Base-by-base conservation (phyloP, 2,888 invertebrate genomes). In the Papilio demoleus region DNA sequence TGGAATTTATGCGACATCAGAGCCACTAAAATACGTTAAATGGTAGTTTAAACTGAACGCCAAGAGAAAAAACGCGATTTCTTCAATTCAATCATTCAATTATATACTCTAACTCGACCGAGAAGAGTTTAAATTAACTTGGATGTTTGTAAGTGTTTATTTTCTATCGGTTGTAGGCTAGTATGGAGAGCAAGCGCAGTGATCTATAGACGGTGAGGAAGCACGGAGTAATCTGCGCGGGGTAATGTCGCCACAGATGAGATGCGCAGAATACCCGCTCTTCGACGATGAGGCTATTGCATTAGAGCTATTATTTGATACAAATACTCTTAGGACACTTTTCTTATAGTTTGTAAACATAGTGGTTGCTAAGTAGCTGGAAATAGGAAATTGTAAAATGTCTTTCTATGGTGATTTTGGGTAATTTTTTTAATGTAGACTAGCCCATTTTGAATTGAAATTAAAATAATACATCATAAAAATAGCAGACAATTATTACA, bases 141-240 rank as follows among this genome's bases (percentile, higher is more conserved):
- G 71, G 69, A 50, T 22, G 34, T 50, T 71, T 67, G 45, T 59
- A 62, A 71, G 74, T 75, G 76, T 81, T 83, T 85, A 85, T 82
- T 84, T 85, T 86, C 84, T 86, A 85, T 86, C 77, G 79, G 84
- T 81, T 81, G 83, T 83, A 82, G 80, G 83, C 76, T 81, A 84
- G 84, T 85, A 84, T 81, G 83, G 85, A 86, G 88, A 86, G 87
- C 84, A 87, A 82, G 86, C 83, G 77, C 82, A 84, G 84, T 88
- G 86, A 89, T 87, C 80, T 88, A 88, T 87, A 88, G 90, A 84
- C 83, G 84, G 85, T 81, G 79, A 79, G 76, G 79, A 56, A 74
- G 82, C 81, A 79, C 79, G 82, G 79, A 77, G 81, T 78, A 81
- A 83, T 83, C 84, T 78, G 76, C 76, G 81, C 80, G 78, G 77